phyloP scores from a whole-genome alignment of 1,140 invertebrate species.

The Drosophila orosa region DNA sequence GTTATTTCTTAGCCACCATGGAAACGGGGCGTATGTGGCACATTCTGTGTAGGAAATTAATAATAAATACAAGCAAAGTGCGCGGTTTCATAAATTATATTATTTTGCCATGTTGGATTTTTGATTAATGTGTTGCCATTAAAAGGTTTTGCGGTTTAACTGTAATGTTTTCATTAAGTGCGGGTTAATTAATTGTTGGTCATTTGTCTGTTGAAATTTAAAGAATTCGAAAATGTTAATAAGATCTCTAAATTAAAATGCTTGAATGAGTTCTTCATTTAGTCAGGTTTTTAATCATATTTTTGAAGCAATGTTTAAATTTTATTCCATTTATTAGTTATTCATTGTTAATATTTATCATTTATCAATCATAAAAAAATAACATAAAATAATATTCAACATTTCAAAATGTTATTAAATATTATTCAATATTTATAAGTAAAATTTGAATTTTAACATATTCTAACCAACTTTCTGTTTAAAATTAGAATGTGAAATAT shows the following conservation, averaged over 20 bases:
- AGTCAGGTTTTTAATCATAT: neutral
- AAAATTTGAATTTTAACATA: neutral
- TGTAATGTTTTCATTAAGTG: conserved; percentile 25
- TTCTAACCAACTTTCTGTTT: neutral
- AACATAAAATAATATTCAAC: neutral
- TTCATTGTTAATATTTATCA: neutral
- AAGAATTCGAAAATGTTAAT: neutral
- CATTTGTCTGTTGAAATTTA: neutral
- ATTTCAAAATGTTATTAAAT: neutral
- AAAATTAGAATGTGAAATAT: neutral
- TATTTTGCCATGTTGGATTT: conserved; percentile 8
- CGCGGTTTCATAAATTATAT: conserved; percentile 35
- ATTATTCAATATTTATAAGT: neutral
- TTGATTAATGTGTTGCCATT: conserved; percentile 37
- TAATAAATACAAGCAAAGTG: conserved; percentile 10
- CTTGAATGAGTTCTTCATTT: neutral
- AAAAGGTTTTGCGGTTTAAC: conserved; percentile 17
- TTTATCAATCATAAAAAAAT: neutral
- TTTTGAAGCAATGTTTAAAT: neutral
- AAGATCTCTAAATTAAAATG: too few relatives aligned
- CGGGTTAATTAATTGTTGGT: neutral
- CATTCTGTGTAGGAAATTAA: conserved; percentile 11
- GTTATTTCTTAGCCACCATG: conserved; percentile 16
- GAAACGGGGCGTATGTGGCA: conserved; percentile 38
- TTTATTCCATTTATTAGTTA: neutral